These are phyloP conservation scores for Leptestheria dahalacensis DNA, from an alignment of 1,140 invertebrate species.

Conservation along the genomic window DNA sequence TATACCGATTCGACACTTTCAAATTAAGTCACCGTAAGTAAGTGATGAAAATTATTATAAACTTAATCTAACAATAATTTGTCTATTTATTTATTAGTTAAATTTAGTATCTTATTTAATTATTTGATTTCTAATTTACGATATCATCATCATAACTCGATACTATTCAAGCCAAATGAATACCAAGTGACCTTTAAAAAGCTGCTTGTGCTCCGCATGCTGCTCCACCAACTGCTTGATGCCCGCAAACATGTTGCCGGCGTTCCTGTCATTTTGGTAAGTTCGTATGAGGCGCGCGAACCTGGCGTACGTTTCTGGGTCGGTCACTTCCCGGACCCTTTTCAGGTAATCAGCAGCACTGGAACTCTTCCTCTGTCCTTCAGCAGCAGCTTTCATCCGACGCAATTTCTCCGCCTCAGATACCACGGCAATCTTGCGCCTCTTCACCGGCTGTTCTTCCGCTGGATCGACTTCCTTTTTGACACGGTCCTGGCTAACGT, in stretches of 20 bases:
- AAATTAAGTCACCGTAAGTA: too few relatives aligned
- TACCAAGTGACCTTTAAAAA: neutral
- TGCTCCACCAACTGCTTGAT: neutral
- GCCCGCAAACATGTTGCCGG: neutral
- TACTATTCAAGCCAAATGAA: neutral
- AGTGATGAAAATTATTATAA: neutral
- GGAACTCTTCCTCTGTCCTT: neutral
- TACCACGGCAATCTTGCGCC: slow-evolving; percentile 8
- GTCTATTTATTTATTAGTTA: neutral
- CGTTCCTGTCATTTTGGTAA: slow-evolving; percentile 1
- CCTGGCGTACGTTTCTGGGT: neutral
- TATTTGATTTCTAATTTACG: neutral
- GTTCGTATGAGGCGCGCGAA: neutral
- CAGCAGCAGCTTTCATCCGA: neutral
- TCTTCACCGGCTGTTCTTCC: neutral
- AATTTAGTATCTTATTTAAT: slow-evolving; percentile 1
- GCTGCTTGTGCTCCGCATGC: neutral
- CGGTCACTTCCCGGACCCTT: neutral
- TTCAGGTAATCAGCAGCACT: slow-evolving; percentile 6
- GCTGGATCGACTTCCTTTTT: neutral
- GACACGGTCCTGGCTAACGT: neutral
- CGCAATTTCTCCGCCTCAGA: slow-evolving; percentile 10
- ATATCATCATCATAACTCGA: neutral
- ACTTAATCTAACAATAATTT: neutral
- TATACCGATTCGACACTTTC: too few relatives aligned